A percentile compares a stretch with the other conserved stretches of the same genome.
Evolutionary conservation across 2,888 invertebrate genomes (phyloP).

Genomic region (Eupithecia pulchellata): DNA sequence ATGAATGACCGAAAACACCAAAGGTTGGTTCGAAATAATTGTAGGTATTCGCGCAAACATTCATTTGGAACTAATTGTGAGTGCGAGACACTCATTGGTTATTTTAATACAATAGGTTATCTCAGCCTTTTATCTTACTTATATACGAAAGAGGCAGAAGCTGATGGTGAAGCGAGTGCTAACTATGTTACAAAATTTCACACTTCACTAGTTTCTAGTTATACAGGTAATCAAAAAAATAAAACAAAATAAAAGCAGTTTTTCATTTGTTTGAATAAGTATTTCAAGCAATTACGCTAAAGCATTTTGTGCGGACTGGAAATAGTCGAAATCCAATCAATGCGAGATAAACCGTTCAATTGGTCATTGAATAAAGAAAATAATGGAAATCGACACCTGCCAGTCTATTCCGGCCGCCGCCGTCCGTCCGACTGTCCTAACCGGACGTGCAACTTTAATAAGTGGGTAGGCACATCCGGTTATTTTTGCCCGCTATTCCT

Average conservation of each 20-base stretch:
- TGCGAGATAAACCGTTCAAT: constrained; percentile 30
- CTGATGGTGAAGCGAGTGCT: no score
- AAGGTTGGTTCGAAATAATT: not conserved
- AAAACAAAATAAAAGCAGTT: not conserved
- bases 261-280: not conserved
- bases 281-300: not conserved
- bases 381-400: constrained; percentile 48
- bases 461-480: constrained; percentile 40
- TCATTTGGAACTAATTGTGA: no score
- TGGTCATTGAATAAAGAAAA: constrained; percentile 31
- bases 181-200: no score
- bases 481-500: constrained; percentile 41
- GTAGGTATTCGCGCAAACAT: not conserved
- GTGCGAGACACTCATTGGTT: no score
- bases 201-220: no score
- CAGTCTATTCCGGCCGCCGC: constrained; percentile 55
- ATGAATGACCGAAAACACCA: not conserved
- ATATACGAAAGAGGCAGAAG: no score
- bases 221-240: no score
- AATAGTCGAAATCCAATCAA: constrained; percentile 13
- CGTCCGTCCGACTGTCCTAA: constrained; percentile 41
- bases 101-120: not conserved
- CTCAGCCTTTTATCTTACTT: no score
- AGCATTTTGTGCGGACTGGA: not conserved
- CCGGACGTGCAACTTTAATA: constrained; percentile 64